Conservation (phyloP, 2,888 invertebrate genomes). For the Aethes cnicana region DNA sequence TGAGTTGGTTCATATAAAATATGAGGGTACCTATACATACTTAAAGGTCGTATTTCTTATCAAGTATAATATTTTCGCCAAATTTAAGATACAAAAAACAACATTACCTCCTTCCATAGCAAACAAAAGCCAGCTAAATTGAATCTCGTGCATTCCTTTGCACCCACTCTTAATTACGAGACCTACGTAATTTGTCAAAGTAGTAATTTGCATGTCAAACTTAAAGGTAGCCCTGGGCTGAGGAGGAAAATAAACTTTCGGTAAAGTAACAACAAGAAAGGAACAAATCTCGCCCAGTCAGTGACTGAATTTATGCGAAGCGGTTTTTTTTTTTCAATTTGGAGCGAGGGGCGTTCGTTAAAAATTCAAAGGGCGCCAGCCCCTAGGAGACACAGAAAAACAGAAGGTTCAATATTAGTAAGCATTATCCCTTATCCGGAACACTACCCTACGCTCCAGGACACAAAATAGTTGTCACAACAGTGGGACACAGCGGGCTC, state of each 20-base stretch:
- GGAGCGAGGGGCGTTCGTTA: conserved; percentile 55
- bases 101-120: too few relatives aligned
- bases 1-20: too few relatives aligned
- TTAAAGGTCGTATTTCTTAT: too few relatives aligned
- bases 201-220: conserved; percentile 52
- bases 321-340: conserved; percentile 71
- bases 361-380: conserved; percentile 59
- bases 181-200: conserved; percentile 46
- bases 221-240: conserved; percentile 39
- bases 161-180: conserved; percentile 21
- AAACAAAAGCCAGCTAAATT: conserved; percentile 16
- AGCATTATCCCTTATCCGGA: too few relatives aligned
- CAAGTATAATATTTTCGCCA: too few relatives aligned
- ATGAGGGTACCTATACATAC: too few relatives aligned
- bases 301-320: conserved; percentile 54
- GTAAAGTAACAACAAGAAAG: conserved; percentile 38
- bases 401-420: background rate
- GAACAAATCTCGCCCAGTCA: conserved; percentile 48
- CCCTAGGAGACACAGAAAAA: background rate
- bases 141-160: conserved; percentile 10
- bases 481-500: too few relatives aligned
- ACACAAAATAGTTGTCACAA: too few relatives aligned
- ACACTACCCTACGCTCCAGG: background rate
- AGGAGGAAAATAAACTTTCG: conserved; percentile 41
- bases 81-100: too few relatives aligned